These are phyloP conservation scores for Ectemnius continuus DNA, from an alignment of 2,888 invertebrate species.

Conservation along the genomic window DNA sequence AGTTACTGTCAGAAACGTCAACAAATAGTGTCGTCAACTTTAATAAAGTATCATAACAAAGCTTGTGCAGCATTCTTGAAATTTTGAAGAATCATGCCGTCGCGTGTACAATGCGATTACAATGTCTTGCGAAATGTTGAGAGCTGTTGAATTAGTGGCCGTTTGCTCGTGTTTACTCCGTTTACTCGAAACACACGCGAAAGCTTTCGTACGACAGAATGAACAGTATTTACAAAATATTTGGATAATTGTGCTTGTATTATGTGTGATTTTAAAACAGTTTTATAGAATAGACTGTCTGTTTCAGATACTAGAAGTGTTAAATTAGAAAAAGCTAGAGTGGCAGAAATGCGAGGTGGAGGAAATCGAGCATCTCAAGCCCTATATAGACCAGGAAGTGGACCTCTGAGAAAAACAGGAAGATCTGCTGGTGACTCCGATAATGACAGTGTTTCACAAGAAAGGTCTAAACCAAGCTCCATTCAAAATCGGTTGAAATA, in stretches of 20 bases:
- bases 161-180: no score
- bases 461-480: slow-evolving; percentile 66
- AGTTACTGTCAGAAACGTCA: slow-evolving; percentile 59
- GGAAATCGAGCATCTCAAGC: slow-evolving; percentile 84
- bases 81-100: not conserved
- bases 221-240: not conserved
- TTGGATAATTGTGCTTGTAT: no score
- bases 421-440: slow-evolving; percentile 82
- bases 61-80: not conserved
- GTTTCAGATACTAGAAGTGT: slow-evolving; percentile 60
- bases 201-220: not conserved
- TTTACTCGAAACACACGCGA: no score
- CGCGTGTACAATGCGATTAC: not conserved
- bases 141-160: no score
- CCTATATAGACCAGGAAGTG: slow-evolving; percentile 88
- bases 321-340: slow-evolving; percentile 71
- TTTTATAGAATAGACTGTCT: not conserved
- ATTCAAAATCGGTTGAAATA: slow-evolving; percentile 71
- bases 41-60: slow-evolving; percentile 15
- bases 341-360: slow-evolving; percentile 79
- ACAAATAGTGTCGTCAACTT: slow-evolving; percentile 33
- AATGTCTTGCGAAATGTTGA: not conserved
- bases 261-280: no score
- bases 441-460: slow-evolving; percentile 65
- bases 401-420: slow-evolving; percentile 85